phyloP scores from a whole-genome alignment of 2,797 vertebrate species.

The Bradypodion ventrale region DNA sequence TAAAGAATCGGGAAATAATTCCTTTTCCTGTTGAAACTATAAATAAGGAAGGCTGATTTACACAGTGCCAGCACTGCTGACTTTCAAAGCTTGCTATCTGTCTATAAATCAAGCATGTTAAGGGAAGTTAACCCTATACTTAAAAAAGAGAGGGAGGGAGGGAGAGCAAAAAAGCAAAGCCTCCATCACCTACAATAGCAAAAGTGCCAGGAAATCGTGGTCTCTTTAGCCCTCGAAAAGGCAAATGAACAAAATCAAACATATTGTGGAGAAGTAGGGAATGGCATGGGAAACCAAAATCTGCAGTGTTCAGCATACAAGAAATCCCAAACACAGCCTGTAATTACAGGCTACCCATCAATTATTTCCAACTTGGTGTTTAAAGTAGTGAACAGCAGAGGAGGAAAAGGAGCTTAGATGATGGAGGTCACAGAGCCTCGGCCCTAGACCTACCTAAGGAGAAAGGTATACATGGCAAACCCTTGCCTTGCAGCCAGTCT shows the following conservation, averaged over 20 bases:
- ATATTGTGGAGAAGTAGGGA: conserved; percentile 45
- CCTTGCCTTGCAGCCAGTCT: conserved; percentile 62
- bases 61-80: conserved; percentile 63
- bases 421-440: conserved; percentile 64
- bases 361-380: conserved; percentile 72
- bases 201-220: conserved; percentile 60
- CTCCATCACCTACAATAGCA: conserved; percentile 62
- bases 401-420: conserved; percentile 69
- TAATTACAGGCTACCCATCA: conserved; percentile 73
- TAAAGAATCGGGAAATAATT: conserved; percentile 72
- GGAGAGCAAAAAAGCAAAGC: conserved; percentile 29
- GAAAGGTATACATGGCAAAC: conserved; percentile 68
- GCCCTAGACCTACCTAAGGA: conserved; percentile 42
- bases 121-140: conserved; percentile 48
- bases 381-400: conserved; percentile 67
- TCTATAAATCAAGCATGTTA: conserved; percentile 70
- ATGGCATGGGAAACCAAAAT: conserved; percentile 53
- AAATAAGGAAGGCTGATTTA: conserved; percentile 70
- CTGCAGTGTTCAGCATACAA: conserved; percentile 56
- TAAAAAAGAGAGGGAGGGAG: conserved; percentile 19
- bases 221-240: conserved; percentile 61
- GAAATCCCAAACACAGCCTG: conserved; percentile 66
- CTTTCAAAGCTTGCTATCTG: conserved; percentile 67
- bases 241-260: conserved; percentile 69
- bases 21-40: conserved; percentile 71